Evolutionary conservation across 2,888 invertebrate genomes (phyloP), one percentile per base, ranked within the genome.

Genomic region (Acleris emargana): DNA sequence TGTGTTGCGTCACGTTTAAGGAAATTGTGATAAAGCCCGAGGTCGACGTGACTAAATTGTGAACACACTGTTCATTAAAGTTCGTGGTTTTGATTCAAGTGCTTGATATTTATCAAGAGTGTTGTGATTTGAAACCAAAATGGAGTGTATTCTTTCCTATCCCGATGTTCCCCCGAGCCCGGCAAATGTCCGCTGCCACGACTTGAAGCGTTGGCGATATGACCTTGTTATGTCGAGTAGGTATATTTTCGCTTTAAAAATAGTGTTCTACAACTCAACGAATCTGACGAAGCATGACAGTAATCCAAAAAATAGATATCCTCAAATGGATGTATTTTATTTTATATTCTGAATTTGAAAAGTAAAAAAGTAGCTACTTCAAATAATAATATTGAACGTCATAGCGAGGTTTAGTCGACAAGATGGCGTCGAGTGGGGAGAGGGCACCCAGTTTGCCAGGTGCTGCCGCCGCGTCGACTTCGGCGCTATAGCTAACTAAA

Each of bases 381-480:
- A 72, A 87, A 87, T 87, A 89, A 88, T 89, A 91, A 87, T 91
- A 91, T 88, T 81, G 86, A 88, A 91, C 91, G 91, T 90, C 91
- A 91, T 82, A 84, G 77, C 88, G 86, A 88, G 84, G 87, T 86
- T 88, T 79, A 83, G 76, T 82, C 84, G 76, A 86, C 91, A 91
- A 91, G 90, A 91, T 91, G 91, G 91, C 91, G 91, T 79, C 91
- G 85, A 88, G 91, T 90, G 91, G 91, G 92, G 92, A 90, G 91
- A 88, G 89, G 87, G 91, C 90, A 87, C 87, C 90, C 92, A 92
- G 92, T 92, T 89, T 85, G 89, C 91, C 92, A 92, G 93, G 93
- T 93, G 93, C 93, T 93, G 93, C 93, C 92, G 93, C 92, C 91
- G 92, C 93, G 93, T 91, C 86, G 91, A 93, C 91, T 90, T 92